These are phyloP conservation scores for Nemoura dubitans DNA, from an alignment of 2,888 invertebrate genomes.

Conservation along the genomic window DNA sequence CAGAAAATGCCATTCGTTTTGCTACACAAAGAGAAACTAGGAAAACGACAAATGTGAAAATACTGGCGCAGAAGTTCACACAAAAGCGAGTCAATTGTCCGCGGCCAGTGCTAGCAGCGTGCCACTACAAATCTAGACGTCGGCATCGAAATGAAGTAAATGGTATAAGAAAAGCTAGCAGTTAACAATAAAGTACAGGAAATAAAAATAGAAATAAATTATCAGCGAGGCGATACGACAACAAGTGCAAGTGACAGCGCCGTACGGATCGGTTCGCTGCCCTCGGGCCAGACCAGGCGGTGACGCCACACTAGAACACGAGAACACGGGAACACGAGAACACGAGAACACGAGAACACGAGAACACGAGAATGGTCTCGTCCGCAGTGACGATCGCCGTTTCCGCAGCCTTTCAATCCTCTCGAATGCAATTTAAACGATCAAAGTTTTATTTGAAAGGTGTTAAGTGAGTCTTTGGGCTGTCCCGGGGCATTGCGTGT, in stretches of 20 bases:
- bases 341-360: background rate
- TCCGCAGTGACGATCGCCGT: background rate
- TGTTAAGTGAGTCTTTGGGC: background rate
- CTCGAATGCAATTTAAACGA: background rate
- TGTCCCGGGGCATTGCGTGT: background rate
- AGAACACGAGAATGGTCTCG: background rate
- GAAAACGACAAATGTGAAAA: constrained; percentile 41
- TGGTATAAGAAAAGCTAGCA: constrained; percentile 29
- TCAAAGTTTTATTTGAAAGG: background rate
- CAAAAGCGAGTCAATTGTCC: constrained; percentile 42
- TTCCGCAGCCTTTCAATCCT: background rate
- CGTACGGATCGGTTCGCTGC: background rate
- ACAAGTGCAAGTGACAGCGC: constrained; percentile 30
- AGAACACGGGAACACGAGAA: too few species aligned
- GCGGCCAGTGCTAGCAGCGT: constrained; percentile 21
- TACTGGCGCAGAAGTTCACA: constrained; percentile 30
- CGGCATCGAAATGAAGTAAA: constrained; percentile 35
- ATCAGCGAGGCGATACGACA: constrained; percentile 9
- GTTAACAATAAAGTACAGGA: constrained; percentile 27
- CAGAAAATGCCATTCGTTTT: constrained; percentile 40
- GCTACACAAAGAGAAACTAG: constrained; percentile 35
- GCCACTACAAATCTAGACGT: constrained; percentile 37
- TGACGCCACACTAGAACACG: too few species aligned
- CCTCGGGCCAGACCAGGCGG: too few species aligned
- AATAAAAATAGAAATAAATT: constrained; percentile 37